Percentiles rank a stretch among this genome's conserved stretches.
phyloP scores from a whole-genome alignment of 1,140 invertebrate genomes.

The Zaprionus capensis region DNA sequence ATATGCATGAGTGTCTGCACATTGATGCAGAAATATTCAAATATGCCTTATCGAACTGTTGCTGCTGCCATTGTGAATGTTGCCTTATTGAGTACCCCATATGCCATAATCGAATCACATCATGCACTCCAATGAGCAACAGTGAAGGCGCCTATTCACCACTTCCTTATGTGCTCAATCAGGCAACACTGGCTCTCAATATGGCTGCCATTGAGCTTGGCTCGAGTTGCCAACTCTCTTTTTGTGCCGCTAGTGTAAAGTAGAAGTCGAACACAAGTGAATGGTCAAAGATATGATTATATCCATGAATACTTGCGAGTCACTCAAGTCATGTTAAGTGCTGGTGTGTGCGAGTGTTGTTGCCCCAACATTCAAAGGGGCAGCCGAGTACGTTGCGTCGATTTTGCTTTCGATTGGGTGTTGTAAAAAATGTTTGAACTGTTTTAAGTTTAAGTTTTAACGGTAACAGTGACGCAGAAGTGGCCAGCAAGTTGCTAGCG shows the following conservation, averaged over 20 bases:
- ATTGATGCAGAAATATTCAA: background rate
- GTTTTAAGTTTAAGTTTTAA: slow-evolving; percentile 84
- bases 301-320: slow-evolving; percentile 21
- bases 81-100: background rate
- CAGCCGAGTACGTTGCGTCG: slow-evolving; percentile 31
- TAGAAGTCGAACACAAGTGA: slow-evolving; percentile 4
- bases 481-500: slow-evolving; percentile 44
- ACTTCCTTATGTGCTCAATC: background rate
- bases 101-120: background rate
- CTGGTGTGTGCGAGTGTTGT: slow-evolving; percentile 4
- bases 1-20: background rate
- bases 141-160: background rate
- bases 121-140: background rate
- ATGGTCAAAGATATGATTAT: slow-evolving; percentile 6
- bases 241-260: background rate
- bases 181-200: background rate
- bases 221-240: background rate
- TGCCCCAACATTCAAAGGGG: slow-evolving; percentile 29
- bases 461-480: slow-evolving; percentile 79
- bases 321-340: slow-evolving; percentile 29
- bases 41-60: background rate
- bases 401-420: slow-evolving; percentile 55
- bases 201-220: background rate
- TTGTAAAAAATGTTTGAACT: slow-evolving; percentile 84
- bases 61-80: slow-evolving; percentile 1